Evolutionary conservation across 2,113 vertebrate genomes (phyloP).

Genomic region (Merops nubicus): DNA sequence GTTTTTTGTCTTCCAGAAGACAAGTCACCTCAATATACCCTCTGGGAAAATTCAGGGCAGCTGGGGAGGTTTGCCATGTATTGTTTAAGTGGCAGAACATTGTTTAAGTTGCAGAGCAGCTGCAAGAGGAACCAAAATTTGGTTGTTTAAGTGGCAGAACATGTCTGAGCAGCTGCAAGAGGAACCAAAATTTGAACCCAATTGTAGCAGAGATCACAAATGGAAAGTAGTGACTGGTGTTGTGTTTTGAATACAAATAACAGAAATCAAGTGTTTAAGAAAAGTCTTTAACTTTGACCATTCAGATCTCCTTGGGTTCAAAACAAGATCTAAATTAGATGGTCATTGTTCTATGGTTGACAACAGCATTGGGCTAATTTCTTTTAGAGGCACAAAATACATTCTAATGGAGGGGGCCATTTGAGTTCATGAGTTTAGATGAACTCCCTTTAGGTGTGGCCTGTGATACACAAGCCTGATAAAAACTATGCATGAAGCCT

Average conservation of each 20-base stretch:
- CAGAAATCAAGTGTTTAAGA: background rate
- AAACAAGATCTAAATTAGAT: background rate
- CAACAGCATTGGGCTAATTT: background rate
- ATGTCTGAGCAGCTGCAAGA: background rate
- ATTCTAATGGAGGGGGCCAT: background rate
- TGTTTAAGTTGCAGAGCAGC: background rate
- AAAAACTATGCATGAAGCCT: background rate
- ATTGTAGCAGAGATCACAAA: background rate
- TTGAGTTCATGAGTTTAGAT: background rate
- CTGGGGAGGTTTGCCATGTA: background rate
- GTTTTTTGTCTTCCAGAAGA: background rate
- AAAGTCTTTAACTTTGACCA: background rate
- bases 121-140: slow-evolving; percentile 18
- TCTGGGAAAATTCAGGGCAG: background rate
- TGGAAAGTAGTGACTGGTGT: background rate
- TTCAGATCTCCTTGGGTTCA: background rate
- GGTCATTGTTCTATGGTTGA: background rate
- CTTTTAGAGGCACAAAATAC: background rate
- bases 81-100: background rate
- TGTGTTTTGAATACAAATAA: background rate
- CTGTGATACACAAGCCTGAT: background rate
- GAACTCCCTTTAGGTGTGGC: background rate
- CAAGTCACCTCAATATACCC: background rate
- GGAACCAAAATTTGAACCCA: background rate
- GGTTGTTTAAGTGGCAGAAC: background rate